Conservation (phyloP, 2,888 invertebrate genomes). For the Chymomyza amoena region DNA sequence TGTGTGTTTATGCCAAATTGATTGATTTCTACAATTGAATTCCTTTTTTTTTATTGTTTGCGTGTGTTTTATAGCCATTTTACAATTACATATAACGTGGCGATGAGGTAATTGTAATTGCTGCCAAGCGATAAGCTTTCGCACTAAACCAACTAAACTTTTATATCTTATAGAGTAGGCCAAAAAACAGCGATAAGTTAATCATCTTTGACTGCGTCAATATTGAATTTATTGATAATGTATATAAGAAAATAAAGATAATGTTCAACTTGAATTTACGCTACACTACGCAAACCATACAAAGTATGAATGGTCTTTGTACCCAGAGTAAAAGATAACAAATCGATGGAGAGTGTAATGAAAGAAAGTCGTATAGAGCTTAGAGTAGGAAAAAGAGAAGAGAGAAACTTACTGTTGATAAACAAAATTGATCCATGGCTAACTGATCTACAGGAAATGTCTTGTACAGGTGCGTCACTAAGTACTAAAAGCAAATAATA, state of each 20-base stretch:
- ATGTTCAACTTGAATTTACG: background rate
- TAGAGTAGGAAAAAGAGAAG: too few relatives aligned
- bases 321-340: too few relatives aligned
- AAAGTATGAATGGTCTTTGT: too few relatives aligned
- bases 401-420: too few relatives aligned
- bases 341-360: too few relatives aligned
- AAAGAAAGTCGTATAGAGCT: too few relatives aligned
- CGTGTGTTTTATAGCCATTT: conserved; percentile 1
- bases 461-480: too few relatives aligned
- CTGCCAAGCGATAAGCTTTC: conserved; percentile 26
- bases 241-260: too few relatives aligned
- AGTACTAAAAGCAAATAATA: too few relatives aligned
- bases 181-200: background rate
- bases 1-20: conserved; percentile 19
- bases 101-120: conserved; percentile 44
- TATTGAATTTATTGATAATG: conserved; percentile 37
- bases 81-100: conserved; percentile 8
- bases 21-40: conserved; percentile 31
- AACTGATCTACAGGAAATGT: too few relatives aligned
- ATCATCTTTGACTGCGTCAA: conserved; percentile 38
- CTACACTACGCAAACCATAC: too few relatives aligned
- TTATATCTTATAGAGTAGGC: background rate
- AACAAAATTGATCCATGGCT: too few relatives aligned
- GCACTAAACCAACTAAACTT: conserved; percentile 6
- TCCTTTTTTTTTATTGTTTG: background rate